phyloP scores from a whole-genome alignment of 2,113 vertebrate genomes.

The Typhlomys cinereus region DNA sequence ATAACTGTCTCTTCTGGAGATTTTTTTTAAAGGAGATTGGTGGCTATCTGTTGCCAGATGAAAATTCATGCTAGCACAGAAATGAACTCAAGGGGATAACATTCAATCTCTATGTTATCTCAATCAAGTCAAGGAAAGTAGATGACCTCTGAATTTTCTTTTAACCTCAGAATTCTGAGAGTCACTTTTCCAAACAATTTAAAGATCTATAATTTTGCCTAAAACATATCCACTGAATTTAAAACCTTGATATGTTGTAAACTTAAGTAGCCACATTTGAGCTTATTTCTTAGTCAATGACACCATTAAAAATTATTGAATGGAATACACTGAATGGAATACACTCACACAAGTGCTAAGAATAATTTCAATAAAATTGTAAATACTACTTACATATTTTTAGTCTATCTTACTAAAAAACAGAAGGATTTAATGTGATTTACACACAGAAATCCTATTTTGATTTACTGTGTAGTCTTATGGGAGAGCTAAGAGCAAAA shows the following conservation, averaged over 20 bases:
- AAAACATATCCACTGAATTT: not conserved
- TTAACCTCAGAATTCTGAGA: not conserved
- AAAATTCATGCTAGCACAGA: constrained; percentile 21
- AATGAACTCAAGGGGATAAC: constrained; percentile 40
- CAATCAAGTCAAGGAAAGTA: constrained; percentile 29
- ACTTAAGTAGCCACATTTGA: not conserved
- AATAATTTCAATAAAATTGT: constrained; percentile 9
- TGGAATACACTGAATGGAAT: not conserved
- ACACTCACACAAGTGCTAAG: not conserved
- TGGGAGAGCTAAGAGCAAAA: not conserved
- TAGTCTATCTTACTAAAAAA: not conserved
- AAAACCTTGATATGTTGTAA: not conserved
- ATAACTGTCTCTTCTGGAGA: constrained; percentile 42
- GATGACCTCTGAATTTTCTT: constrained; percentile 18
- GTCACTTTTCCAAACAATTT: not conserved
- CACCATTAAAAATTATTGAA: not conserved
- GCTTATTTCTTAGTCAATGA: not conserved
- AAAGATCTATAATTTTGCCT: constrained; percentile 13
- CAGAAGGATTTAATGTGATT: not conserved
- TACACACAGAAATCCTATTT: not conserved
- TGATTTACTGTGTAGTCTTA: not conserved
- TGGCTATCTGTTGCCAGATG: not conserved
- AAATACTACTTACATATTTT: not conserved
- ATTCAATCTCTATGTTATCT: not conserved
- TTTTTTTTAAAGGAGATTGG: constrained; percentile 9